phyloP scores from a whole-genome alignment of 2,113 vertebrate genomes.

The Bos indicus region DNA sequence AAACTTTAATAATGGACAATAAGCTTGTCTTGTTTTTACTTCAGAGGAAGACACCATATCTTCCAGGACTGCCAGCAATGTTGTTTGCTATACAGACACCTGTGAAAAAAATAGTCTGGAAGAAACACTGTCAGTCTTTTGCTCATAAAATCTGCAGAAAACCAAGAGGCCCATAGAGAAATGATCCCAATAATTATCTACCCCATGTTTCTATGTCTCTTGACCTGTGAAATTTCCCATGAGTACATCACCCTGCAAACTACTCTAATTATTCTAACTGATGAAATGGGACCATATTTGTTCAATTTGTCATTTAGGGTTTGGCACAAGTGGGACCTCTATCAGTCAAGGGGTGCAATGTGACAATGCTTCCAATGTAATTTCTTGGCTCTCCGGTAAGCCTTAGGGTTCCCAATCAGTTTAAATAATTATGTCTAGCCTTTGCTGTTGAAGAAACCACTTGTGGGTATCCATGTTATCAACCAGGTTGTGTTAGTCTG shows the following conservation, averaged over 20 bases:
- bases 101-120: neutral
- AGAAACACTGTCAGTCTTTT: neutral
- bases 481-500: neutral
- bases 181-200: neutral
- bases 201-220: neutral
- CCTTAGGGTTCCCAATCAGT: neutral
- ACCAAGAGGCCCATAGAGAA: neutral
- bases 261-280: neutral
- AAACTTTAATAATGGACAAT: neutral
- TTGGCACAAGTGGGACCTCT: neutral
- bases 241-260: neutral
- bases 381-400: neutral
- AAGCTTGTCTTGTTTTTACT: neutral
- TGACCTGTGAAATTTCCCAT: neutral
- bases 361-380: neutral
- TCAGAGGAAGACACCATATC: neutral
- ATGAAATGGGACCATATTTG: neutral
- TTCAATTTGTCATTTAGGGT: neutral
- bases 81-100: neutral
- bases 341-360: neutral
- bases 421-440: neutral
- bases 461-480: neutral
- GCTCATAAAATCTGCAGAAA: neutral
- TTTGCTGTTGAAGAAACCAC: neutral
- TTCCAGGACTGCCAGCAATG: neutral